Conservation (phyloP, 1,140 invertebrate genomes). For the Caenorhabditis inopinata region DNA sequence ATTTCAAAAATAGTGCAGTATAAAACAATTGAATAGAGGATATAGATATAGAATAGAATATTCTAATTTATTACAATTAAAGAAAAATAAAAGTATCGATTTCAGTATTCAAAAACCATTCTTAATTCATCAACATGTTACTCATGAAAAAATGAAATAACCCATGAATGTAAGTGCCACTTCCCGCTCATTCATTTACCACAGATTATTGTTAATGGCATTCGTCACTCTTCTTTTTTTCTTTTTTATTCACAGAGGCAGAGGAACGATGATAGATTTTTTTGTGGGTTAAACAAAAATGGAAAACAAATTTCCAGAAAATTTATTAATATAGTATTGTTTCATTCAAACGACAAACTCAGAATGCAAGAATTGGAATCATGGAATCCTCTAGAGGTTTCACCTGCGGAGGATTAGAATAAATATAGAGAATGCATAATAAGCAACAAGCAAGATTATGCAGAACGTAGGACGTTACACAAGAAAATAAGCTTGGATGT, state of each 20-base stretch:
- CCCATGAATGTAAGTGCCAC: slow-evolving; percentile 5
- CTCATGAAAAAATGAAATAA: too few relatives aligned
- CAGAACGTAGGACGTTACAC: neutral
- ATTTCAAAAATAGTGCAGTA: too few relatives aligned
- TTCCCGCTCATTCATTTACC: slow-evolving; percentile 10
- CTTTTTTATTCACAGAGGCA: neutral
- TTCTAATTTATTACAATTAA: too few relatives aligned
- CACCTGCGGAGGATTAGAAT: neutral
- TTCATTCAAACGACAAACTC: neutral
- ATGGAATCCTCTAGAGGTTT: neutral
- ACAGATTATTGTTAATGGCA: slow-evolving; percentile 20
- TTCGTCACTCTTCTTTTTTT: neutral
- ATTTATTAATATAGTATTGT: too few relatives aligned
- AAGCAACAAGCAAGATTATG: neutral
- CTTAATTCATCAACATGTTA: neutral
- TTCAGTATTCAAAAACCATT: neutral
- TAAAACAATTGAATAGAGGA: too few relatives aligned
- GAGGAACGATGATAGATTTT: neutral
- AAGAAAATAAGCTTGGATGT: too few relatives aligned
- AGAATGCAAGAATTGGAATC: neutral
- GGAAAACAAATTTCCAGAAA: too few relatives aligned
- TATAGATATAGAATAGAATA: too few relatives aligned
- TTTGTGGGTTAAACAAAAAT: neutral
- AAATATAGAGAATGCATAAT: neutral
- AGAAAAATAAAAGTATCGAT: neutral